Evolutionary conservation across 2,888 invertebrate species (phyloP).

Genomic region (Gymnosoma rotundatum): DNA sequence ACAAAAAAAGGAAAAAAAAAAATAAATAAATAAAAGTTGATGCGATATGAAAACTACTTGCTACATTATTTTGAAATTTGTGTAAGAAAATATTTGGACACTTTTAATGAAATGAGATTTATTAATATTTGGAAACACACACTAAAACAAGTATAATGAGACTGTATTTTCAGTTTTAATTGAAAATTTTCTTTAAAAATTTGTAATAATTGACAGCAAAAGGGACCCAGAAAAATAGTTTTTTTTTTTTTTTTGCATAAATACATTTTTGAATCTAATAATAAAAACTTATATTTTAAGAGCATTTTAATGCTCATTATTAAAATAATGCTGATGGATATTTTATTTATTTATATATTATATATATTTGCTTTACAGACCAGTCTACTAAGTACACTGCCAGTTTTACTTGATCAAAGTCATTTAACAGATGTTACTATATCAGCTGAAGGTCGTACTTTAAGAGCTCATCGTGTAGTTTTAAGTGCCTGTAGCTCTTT

Average conservation of each 20-base stretch:
- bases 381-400: constrained; percentile 89
- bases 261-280: not conserved
- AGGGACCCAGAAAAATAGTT: constrained; percentile 30
- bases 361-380: constrained; percentile 83
- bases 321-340: constrained; percentile 8
- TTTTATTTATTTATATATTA: not conserved
- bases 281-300: not conserved
- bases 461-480: constrained; percentile 93
- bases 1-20: constrained; percentile 37
- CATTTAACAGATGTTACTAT: constrained; percentile 93
- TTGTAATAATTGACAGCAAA: constrained; percentile 55
- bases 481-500: constrained; percentile 91
- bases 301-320: not conserved
- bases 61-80: constrained; percentile 48
- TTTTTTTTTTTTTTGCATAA: constrained; percentile 3
- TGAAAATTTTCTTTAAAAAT: constrained; percentile 30
- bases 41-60: constrained; percentile 39
- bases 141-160: not conserved
- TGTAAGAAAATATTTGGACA: constrained; percentile 66
- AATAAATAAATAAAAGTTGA: constrained; percentile 50
- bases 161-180: constrained; percentile 48
- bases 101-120: constrained; percentile 65
- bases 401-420: constrained; percentile 90
- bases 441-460: constrained; percentile 91
- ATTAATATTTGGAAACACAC: constrained; percentile 64